phyloP scores from a whole-genome alignment of 2,113 vertebrate genomes.

The Morone saxatilis region DNA sequence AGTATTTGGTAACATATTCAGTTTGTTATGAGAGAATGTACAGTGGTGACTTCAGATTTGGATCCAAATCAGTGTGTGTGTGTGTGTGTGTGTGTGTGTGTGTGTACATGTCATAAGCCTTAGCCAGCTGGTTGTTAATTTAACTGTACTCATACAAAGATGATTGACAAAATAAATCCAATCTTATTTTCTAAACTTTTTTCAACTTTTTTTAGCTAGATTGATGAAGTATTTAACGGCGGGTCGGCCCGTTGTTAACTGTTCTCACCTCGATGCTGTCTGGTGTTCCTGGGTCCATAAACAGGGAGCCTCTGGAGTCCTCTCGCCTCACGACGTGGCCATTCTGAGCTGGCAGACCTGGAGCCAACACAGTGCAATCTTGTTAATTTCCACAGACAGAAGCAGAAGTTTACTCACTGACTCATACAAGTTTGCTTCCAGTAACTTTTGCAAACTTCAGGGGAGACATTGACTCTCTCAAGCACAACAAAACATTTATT shows the following conservation, averaged over 20 bases:
- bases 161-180: neutral
- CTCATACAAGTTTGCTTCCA: neutral
- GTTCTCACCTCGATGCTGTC: constrained; percentile 80
- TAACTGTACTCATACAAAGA: neutral
- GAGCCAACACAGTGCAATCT: neutral
- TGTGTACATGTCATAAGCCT: neutral
- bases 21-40: neutral
- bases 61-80: neutral
- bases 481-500: neutral
- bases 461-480: neutral
- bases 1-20: neutral
- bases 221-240: neutral
- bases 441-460: neutral
- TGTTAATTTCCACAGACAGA: neutral
- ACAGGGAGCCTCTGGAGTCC: constrained; percentile 92
- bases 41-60: neutral
- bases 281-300: constrained; percentile 79
- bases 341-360: constrained; percentile 86
- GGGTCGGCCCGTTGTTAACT: neutral
- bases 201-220: too few species aligned
- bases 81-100: too few species aligned
- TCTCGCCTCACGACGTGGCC: constrained; percentile 89
- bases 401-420: neutral
- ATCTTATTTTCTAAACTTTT: neutral
- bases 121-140: neutral